Base-by-base conservation (phyloP, 2,797 vertebrate species). In the Argya squamiceps region DNA sequence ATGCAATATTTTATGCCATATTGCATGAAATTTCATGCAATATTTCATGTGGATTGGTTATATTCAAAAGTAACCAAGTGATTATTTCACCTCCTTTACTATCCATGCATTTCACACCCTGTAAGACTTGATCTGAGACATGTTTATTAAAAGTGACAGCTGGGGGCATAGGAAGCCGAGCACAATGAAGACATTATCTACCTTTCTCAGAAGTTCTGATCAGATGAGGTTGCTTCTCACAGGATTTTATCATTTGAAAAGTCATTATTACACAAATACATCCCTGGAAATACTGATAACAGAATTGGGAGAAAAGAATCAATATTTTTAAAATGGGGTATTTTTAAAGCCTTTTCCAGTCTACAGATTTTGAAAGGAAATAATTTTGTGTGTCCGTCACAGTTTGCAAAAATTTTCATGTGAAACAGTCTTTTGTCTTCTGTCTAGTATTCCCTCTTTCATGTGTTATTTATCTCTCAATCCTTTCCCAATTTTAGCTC, bases 141-240 rank as follows among this genome's bases (percentile, higher is more conserved):
- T 29, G 29, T 84, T 92, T 78, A 91, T 93, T 92, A 67, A 36
- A 88, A 77, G 60, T 78, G 86, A 93, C 73, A 86, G 62, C 83
- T 41, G 64, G 64, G n/a, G 47, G 41, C 9, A 7, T 13, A 67
- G 69, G 65, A 94, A 71, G 43, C 27, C 1, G 3, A 83, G 76
- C 52, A 73, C 65, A 41, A 44, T 43, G 36, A 87, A 88, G 70
- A 85, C 2, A 2, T 90, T 88, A 53, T 43, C 77, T 64, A 41
- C 77, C 53, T 78, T 83, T 52, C 87, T 75, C 30, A 5, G 60
- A 84, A 77, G 47, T 82, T 83, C 68, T 77, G 37, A 64, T 75
- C 84, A 84, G 81, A 71, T 55, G 29, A 81, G 36, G 65, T 32
- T 92, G 58, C 19, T 12, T 64, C 36, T 74, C 36, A 69, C 34